Base-by-base conservation (phyloP, 1,140 invertebrate genomes). In the Drosophila lini region DNA sequence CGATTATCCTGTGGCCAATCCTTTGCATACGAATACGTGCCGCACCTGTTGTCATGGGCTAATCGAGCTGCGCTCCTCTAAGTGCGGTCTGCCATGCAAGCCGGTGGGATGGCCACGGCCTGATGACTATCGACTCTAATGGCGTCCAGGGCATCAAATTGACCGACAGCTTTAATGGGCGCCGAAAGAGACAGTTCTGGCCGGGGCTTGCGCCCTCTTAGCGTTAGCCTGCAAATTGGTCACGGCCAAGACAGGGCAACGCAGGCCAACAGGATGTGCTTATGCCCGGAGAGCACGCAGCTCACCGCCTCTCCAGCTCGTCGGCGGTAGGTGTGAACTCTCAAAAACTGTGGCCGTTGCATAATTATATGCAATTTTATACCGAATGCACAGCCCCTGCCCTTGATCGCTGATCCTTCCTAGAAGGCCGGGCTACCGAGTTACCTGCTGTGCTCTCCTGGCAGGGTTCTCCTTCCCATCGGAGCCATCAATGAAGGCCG, bases 361-460 rank as follows among this genome's bases (percentile, higher is more conserved):
- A 89, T 89, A 89, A 89, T 89, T 89, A 89, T 76, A 89, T 81
- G 84, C 80, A 89, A 89, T 89, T 89, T 89, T 81, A 65, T 80
- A 70, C 58, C 34, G 31, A 42, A 44, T 38, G 59, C 63, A 41
- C 34, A 42, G 19, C 41, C 58, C 25, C 16, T 38, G 40, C 56
- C 48, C 19, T 19, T 15, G 13, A 19, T 53, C 32, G 16, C 10
- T 53, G 38, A 52, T 75, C 69, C 70, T 86, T 86, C 83, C 61
- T 62, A 60, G 82, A 80, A 88, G 48, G 40, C 6, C 52, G 10
- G 32, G 57, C 81, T 84, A 84, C 81, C 52, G 70, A 47, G 45
- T 75, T 81, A 78, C 81, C 79, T 78, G 79, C 61, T 75, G 34
- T 5, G 41, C 0, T 36, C 10, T 22, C 47, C 40, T 22, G 41